Evolutionary conservation across 2,113 vertebrate species (phyloP), one percentile per base, ranked within the genome.

Genomic region (Cephalopterus ornatus): DNA sequence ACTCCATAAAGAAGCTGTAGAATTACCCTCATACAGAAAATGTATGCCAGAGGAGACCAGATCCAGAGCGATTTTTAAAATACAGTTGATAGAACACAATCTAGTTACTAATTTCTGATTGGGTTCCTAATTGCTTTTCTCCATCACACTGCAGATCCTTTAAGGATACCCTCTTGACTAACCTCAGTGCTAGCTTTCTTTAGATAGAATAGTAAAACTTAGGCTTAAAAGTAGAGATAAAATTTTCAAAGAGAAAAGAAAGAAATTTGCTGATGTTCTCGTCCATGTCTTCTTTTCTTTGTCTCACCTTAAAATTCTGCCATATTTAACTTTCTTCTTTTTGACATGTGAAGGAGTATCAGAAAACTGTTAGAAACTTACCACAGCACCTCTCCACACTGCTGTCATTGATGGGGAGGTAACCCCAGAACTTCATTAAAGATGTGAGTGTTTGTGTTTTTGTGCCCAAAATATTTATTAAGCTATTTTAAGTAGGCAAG

Each of bases 401-500:
- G 67, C 59, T 74, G 47, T 33, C 12, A 74, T 83, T 88, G 82
- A 80, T 52, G n/a, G 56, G 14, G 24, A 86, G 52, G 68, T 84
- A 91, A 85, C 33, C 44, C 42, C 47, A 94, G 58, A 90, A 23
- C 26, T 74, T 88, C 65, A 41, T 88, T 80, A 85, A 82, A 94
- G 56, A 41, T 77, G 14, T 50, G 17, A 67, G 5, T 50, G 32
- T 55, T 87, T 81, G 55, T 90, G 50, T 39, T 94, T 88, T 86
- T 74, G 27, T 90, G 56, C 41, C 52, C 75, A 81, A 92, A 95
- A 94, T 95, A 93, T 32, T 77, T 73, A 53, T 72, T 66, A 59
- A 94, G 6, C 19, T 96, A 96, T 96, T 95, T 95, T 92, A 94
- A 94, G 85, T 20, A 89, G 73, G 35, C 35, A 88, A 83, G 75